Evolutionary conservation across 2,888 invertebrate species (phyloP), one percentile per base, ranked within the genome.

Genomic region (Biston betularia): DNA sequence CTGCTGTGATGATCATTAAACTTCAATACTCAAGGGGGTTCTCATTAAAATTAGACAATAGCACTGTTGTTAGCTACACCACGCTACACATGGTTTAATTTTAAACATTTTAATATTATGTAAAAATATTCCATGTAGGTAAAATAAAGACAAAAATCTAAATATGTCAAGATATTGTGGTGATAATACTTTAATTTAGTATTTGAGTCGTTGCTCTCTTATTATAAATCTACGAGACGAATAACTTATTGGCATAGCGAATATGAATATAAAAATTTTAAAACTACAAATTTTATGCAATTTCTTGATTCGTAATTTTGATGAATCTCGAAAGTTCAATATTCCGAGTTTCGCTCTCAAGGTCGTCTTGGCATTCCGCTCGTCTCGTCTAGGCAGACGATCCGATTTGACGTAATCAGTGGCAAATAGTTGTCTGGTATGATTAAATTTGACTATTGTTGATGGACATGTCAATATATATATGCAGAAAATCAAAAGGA

Each of bases 271-370:
- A n/a, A 6, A 12, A 44, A 12, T 44, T 11, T n/a, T 44, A 44
- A 6, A 44, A 12, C 44, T 44, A 49, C n/a, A 42, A n/a, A n/a
- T 6, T 6, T 33, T 40, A 42, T 55, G 44, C 35, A 6, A 34
- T 45, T 49, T 42, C n/a, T 11, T 50, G 44, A 61, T 49, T 42
- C n/a, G 8, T 50, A 35, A 61, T 61, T 65, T 50, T 56, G 55
- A 61, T 46, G 49, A n/a, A 61, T 62, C 42, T 48, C n/a, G 38
- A 57, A 61, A 62, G 66, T 62, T 66, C 62, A 66, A 66, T 57
- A 61, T 52, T 40, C 54, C 46, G 33, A 12, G 56, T 65, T 50
- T 46, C 35, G 48, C 35, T 15, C 42, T 54, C 66, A 62, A 66
- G 66, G 66, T 54, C 53, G 62, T 33, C 62, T 58, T 61, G 61